phyloP scores from a whole-genome alignment of 2,113 vertebrate genomes.

The Noturus placidus region DNA sequence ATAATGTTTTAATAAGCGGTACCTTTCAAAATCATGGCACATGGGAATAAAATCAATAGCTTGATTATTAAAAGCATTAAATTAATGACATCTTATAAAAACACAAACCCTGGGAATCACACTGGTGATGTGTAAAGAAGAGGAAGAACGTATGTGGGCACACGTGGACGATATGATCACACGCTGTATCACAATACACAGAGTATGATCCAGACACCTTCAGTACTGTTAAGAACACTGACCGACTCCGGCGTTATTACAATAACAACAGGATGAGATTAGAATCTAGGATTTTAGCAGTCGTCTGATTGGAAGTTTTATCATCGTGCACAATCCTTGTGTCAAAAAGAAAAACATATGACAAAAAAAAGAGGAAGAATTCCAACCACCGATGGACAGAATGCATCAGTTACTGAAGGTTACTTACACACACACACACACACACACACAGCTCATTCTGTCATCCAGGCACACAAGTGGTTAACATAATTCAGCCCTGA shows the following conservation, averaged over 20 bases:
- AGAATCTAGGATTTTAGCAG: neutral
- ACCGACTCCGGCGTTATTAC: neutral
- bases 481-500: conserved; percentile 32
- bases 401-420: neutral
- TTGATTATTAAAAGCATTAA: neutral
- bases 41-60: conserved; percentile 1
- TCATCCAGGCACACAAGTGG: conserved; percentile 24
- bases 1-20: neutral
- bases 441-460: neutral
- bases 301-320: neutral
- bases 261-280: neutral
- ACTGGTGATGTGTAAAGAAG: neutral
- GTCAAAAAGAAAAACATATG: neutral
- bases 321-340: neutral
- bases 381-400: neutral
- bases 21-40: conserved; percentile 23
- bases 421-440: neutral
- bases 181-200: neutral
- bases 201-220: neutral
- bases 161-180: neutral
- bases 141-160: neutral
- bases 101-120: neutral
- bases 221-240: neutral
- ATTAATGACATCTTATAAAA: neutral
- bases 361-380: neutral